These are phyloP conservation scores for Camelus bactrianus DNA, from an alignment of 2,113 vertebrate genomes.

Conservation along the genomic window DNA sequence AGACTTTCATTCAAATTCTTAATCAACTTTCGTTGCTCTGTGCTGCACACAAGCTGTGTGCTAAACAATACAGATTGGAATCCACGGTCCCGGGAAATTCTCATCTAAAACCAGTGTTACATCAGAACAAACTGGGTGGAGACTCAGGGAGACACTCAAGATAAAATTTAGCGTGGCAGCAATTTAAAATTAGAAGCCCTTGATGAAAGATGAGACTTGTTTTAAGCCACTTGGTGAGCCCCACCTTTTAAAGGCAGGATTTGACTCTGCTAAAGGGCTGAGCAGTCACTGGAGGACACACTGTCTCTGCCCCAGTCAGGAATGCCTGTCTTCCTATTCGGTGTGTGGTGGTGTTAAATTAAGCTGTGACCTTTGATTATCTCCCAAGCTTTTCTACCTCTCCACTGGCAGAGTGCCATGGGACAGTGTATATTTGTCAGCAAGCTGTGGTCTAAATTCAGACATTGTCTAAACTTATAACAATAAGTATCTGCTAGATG, in stretches of 20 bases:
- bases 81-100: neutral
- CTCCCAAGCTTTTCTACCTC: slow-evolving; percentile 45
- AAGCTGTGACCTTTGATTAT: slow-evolving; percentile 78
- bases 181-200: slow-evolving; percentile 73
- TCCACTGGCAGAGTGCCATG: slow-evolving; percentile 26
- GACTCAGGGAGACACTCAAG: slow-evolving; percentile 38
- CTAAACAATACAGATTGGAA: neutral
- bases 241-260: slow-evolving; percentile 74
- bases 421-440: slow-evolving; percentile 61
- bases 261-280: neutral
- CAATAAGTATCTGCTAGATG: slow-evolving; percentile 39
- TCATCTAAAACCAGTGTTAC: neutral
- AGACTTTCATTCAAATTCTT: neutral
- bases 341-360: slow-evolving; percentile 72
- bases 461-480: slow-evolving; percentile 20
- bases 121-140: neutral
- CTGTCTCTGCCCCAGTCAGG: slow-evolving; percentile 1
- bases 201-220: slow-evolving; percentile 66
- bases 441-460: slow-evolving; percentile 65
- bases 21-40: neutral
- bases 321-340: slow-evolving; percentile 22
- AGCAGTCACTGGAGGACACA: slow-evolving; percentile 1
- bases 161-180: slow-evolving; percentile 63
- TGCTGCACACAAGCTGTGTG: neutral
- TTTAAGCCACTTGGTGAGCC: slow-evolving; percentile 52